A percentile compares a stretch with the other conserved stretches of the same genome.
These are phyloP conservation scores for Hippocampus comes DNA, from an alignment of 2,113 vertebrate genomes.

Conservation along the genomic window DNA sequence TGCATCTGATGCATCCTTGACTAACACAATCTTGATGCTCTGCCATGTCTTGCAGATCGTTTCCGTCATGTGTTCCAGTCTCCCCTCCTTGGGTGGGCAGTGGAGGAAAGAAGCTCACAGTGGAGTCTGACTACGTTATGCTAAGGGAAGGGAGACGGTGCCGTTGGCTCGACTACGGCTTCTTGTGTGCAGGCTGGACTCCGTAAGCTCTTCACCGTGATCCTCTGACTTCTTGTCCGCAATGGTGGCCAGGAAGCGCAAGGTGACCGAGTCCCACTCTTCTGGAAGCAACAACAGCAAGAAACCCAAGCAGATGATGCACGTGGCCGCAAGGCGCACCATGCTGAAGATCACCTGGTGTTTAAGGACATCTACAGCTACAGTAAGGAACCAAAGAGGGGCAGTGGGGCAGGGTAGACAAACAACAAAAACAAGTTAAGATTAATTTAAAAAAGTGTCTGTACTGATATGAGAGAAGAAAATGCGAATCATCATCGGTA, in stretches of 20 bases:
- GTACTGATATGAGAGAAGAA: conserved; percentile 38
- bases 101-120: conserved; percentile 11
- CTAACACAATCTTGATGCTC: conserved; percentile 7
- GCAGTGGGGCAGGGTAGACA: conserved; percentile 1
- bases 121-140: conserved; percentile 65
- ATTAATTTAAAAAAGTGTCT: conserved; percentile 58
- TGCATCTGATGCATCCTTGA: conserved; percentile 21
- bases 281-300: conserved; percentile 92
- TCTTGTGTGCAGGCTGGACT: conserved; percentile 81
- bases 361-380: conserved; percentile 93
- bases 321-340: conserved; percentile 89
- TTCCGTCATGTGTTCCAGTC: conserved; percentile 14
- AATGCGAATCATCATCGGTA: conserved; percentile 54
- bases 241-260: conserved; percentile 88
- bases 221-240: conserved; percentile 94
- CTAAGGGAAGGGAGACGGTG: conserved; percentile 88
- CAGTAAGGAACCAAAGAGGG: conserved; percentile 19
- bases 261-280: conserved; percentile 94
- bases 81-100: conserved; percentile 12
- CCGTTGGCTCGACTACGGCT: conserved; percentile 91
- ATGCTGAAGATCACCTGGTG: conserved; percentile 97
- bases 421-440: conserved; percentile 44
- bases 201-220: conserved; percentile 82
- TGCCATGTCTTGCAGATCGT: conserved; percentile 24
- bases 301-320: conserved; percentile 94